phyloP scores from a whole-genome alignment of 2,113 vertebrate species.

The Oncorhynchus clarkii region DNA sequence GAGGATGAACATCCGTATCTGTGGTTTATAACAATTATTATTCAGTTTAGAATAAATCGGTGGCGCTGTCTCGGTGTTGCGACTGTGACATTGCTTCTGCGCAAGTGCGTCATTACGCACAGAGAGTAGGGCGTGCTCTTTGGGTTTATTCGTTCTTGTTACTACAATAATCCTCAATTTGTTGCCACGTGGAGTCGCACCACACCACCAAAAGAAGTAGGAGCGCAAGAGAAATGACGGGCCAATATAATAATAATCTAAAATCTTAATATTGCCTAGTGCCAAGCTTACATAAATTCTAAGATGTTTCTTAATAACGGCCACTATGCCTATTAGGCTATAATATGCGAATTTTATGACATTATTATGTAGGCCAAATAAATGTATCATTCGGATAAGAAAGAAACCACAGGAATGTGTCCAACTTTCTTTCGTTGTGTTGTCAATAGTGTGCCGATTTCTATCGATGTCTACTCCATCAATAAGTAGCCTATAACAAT shows the following conservation, averaged over 20 bases:
- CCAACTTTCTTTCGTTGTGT: background rate
- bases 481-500: background rate
- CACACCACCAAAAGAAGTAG: constrained; percentile 17
- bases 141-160: too few relatives aligned
- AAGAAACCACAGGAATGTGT: background rate
- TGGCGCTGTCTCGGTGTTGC: constrained; percentile 1
- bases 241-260: background rate
- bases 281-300: background rate
- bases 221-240: background rate
- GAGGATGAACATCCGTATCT: constrained; percentile 48
- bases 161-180: background rate
- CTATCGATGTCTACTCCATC: background rate
- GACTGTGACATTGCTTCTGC: constrained; percentile 39
- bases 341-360: background rate
- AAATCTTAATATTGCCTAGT: background rate
- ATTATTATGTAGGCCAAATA: background rate
- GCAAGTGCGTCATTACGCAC: constrained; percentile 20
- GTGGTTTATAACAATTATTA: background rate
- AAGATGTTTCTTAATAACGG: background rate
- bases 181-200: constrained; percentile 52
- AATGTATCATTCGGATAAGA: background rate
- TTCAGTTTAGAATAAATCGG: constrained; percentile 8
- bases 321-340: too few relatives aligned
- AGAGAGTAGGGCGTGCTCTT: constrained; percentile 24
- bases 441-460: background rate